Conservation (phyloP, 2,113 vertebrate species). For the Leptobrachium leishanense region DNA sequence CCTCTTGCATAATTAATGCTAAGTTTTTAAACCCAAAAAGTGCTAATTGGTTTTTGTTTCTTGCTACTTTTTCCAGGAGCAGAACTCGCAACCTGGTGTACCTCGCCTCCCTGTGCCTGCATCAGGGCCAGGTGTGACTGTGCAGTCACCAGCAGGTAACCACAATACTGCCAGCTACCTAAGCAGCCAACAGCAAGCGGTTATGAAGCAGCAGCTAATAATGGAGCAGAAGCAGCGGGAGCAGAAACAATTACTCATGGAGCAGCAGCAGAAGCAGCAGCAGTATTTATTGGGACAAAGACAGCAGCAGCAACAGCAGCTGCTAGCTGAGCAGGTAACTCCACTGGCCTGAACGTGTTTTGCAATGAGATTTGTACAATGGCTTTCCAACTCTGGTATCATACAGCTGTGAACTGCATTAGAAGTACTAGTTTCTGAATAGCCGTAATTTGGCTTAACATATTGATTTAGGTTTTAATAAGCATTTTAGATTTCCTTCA, state of each 20-base stretch:
- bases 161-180: conserved; percentile 77
- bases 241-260: conserved; percentile 65
- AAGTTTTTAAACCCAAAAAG: too few species aligned
- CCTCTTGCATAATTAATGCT: too few species aligned
- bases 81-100: conserved; percentile 69
- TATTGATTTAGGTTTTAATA: too few species aligned
- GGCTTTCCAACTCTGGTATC: too few species aligned
- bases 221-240: conserved; percentile 80
- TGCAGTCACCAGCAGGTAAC: conserved; percentile 71
- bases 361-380: too few species aligned
- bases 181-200: conserved; percentile 76
- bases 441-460: too few species aligned
- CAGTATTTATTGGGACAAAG: conserved; percentile 81
- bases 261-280: conserved; percentile 71
- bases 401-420: too few species aligned
- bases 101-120: conserved; percentile 71
- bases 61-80: conserved; percentile 71
- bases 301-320: conserved; percentile 77
- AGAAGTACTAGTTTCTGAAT: too few species aligned
- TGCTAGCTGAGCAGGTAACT: conserved; percentile 88
- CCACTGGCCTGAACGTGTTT: neutral
- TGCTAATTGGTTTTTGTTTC: too few species aligned
- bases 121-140: conserved; percentile 65
- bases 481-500: too few species aligned
- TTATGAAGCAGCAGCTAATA: conserved; percentile 80